Evolutionary conservation across 1,140 invertebrate species (phyloP).

Genomic region (Rhizoglyphus robini): DNA sequence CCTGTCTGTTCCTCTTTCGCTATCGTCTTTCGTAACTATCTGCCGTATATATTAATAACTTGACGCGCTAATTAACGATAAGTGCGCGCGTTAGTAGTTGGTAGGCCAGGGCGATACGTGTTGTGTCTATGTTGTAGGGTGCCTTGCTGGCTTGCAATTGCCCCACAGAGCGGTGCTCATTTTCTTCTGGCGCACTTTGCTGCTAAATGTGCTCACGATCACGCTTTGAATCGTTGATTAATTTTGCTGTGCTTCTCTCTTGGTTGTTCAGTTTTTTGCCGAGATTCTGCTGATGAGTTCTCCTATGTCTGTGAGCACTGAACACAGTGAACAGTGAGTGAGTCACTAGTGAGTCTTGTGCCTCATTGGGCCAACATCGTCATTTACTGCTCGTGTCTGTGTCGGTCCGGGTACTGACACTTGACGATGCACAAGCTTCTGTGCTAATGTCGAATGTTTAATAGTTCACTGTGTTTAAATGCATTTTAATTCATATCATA

Average conservation of each 20-base stretch:
- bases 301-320: too few relatives aligned
- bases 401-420: too few relatives aligned
- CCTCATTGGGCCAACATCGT: too few relatives aligned
- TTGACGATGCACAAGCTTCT: too few relatives aligned
- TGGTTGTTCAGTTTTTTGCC: neutral
- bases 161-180: too few relatives aligned
- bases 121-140: neutral
- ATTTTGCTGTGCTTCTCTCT: neutral
- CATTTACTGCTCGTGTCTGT: too few relatives aligned
- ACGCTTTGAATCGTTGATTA: constrained; percentile 15
- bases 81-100: constrained; percentile 9
- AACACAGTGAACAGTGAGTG: too few relatives aligned
- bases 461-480: too few relatives aligned
- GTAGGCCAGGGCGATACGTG: neutral
- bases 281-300: too few relatives aligned
- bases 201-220: constrained; percentile 12
- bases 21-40: neutral
- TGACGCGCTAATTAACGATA: constrained; percentile 14
- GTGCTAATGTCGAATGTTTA: too few relatives aligned
- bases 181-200: neutral
- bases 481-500: too few relatives aligned
- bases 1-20: neutral
- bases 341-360: too few relatives aligned
- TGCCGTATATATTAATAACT: constrained; percentile 12
- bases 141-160: neutral